Evolutionary conservation across 2,888 invertebrate species (phyloP).

Genomic region (Dicycla oo): DNA sequence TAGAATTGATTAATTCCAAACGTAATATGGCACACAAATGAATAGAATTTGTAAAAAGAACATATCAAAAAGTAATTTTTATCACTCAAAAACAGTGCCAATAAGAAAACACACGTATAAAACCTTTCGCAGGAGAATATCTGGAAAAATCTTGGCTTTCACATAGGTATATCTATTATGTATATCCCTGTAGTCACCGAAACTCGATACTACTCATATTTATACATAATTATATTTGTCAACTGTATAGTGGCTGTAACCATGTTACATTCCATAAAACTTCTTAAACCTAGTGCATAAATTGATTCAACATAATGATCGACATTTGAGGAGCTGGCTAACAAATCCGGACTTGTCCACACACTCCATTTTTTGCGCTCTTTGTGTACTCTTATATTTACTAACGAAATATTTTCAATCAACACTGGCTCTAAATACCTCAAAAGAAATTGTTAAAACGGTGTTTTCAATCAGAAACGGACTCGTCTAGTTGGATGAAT

Average conservation of each 20-base stretch:
- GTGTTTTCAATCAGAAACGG: no score
- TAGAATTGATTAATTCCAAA: slow-evolving; percentile 33
- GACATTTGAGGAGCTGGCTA: no score
- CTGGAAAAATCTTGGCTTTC: slow-evolving; percentile 52
- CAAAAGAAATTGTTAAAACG: no score
- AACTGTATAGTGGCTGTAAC: slow-evolving; percentile 16
- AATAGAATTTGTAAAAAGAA: slow-evolving; percentile 39
- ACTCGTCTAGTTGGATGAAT: no score
- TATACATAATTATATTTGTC: slow-evolving; percentile 6
- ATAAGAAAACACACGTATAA: slow-evolving; percentile 9
- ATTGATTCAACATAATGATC: slow-evolving; percentile 24
- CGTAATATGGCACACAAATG: slow-evolving; percentile 50
- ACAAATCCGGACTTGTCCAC: no score
- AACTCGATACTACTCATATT: slow-evolving; percentile 31
- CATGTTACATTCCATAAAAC: slow-evolving; percentile 33
- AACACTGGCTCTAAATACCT: no score
- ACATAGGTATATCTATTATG: slow-evolving; percentile 10
- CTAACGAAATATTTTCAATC: no score
- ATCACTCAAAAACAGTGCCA: slow-evolving; percentile 20
- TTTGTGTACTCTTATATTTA: no score
- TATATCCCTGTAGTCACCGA: slow-evolving; percentile 51
- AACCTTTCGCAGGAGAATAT: slow-evolving; percentile 40
- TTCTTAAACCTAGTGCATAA: slow-evolving; percentile 24
- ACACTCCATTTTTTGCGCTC: no score
- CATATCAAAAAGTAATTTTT: slow-evolving; percentile 32